Percentiles rank a stretch among this genome's conserved stretches.
These are phyloP conservation scores for Cephalopterus ornatus DNA, from an alignment of 2,113 vertebrate genomes.

Conservation along the genomic window DNA sequence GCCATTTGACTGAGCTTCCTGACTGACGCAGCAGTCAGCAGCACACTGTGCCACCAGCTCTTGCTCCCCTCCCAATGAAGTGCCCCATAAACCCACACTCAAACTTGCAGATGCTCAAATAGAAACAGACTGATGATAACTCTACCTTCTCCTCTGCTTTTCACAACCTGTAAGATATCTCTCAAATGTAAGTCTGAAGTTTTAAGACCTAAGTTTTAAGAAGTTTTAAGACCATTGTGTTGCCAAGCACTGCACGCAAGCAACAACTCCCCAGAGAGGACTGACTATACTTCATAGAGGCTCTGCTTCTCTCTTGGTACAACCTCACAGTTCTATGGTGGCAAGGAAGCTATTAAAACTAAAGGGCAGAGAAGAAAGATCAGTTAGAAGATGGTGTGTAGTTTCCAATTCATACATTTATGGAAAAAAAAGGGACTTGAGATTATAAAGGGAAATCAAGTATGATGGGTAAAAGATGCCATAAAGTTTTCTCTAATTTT, in stretches of 20 bases:
- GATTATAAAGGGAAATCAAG: neutral
- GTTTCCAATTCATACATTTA: neutral
- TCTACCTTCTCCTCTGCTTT: neutral
- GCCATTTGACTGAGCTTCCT: neutral
- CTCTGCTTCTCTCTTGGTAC: neutral
- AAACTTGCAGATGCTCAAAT: neutral
- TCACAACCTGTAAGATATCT: neutral
- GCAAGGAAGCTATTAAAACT: neutral
- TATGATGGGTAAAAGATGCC: accelerated
- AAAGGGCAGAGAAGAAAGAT: neutral
- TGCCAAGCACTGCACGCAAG: neutral
- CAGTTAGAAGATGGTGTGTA: neutral
- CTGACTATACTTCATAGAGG: neutral
- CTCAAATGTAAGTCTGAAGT: neutral
- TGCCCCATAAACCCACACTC: accelerated
- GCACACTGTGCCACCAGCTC: neutral
- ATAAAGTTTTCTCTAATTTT: neutral
- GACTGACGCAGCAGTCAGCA: neutral
- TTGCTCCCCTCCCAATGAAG: neutral
- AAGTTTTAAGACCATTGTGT: neutral
- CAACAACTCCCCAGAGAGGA: neutral
- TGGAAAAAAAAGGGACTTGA: neutral
- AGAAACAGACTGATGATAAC: neutral
- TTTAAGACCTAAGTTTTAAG: neutral
- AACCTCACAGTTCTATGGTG: neutral